These are phyloP conservation scores for Dusona sp. DNA, from an alignment of 2,888 invertebrate genomes.

Conservation along the genomic window DNA sequence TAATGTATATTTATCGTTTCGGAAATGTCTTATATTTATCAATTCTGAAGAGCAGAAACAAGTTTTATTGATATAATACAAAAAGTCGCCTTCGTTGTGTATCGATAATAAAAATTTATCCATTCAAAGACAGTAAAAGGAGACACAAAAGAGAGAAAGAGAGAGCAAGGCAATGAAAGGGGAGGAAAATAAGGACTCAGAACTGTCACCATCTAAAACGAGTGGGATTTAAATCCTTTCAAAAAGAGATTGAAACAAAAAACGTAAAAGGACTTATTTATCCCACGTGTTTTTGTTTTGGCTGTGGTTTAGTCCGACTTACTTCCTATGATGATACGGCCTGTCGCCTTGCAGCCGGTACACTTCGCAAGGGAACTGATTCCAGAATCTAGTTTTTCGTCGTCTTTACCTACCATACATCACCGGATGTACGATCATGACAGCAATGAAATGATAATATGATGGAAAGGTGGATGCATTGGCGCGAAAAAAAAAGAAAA, in stretches of 20 bases:
- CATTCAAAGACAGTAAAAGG: constrained; percentile 2
- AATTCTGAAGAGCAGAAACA: constrained; percentile 13
- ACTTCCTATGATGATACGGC: constrained; percentile 84
- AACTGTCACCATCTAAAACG: constrained; percentile 79
- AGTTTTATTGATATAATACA: neutral
- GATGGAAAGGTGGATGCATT: constrained; percentile 74
- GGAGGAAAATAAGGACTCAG: constrained; percentile 69
- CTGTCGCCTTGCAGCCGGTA: constrained; percentile 83
- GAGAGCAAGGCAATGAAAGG: constrained; percentile 52
- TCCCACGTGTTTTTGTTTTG: constrained; percentile 78
- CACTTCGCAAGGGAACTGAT: constrained; percentile 84
- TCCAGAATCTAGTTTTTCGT: constrained; percentile 84
- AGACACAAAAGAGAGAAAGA: constrained; percentile 13
- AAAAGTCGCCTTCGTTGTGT: neutral
- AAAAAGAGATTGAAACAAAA: constrained; percentile 60
- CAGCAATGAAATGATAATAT: constrained; percentile 82
- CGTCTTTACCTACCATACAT: constrained; percentile 84
- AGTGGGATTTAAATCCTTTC: constrained; percentile 71
- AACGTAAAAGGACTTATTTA: constrained; percentile 65
- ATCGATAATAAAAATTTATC: neutral
- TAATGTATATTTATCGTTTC: constrained; percentile 1
- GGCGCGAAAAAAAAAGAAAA: constrained; percentile 62
- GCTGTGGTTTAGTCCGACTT: constrained; percentile 82
- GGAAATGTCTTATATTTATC: neutral
- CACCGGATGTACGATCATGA: constrained; percentile 84